These are phyloP conservation scores for Cromileptes altivelis DNA, from an alignment of 2,113 vertebrate genomes.

Conservation along the genomic window DNA sequence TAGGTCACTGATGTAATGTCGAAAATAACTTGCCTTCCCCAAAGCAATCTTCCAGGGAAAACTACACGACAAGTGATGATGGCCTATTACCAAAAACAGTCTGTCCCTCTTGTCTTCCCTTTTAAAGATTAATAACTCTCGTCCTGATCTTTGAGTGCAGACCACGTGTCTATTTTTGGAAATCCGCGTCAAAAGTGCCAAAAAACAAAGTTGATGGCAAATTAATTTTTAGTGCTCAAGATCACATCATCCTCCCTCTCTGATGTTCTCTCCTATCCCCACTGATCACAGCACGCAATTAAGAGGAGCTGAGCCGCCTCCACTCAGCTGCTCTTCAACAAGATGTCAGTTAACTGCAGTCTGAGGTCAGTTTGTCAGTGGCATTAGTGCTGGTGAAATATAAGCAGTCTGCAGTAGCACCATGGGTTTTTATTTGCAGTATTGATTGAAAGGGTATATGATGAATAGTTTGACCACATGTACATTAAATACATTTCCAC, in stretches of 20 bases:
- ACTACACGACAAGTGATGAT: conserved; percentile 58
- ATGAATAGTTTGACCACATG: not conserved
- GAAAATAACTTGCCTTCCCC: conserved; percentile 56
- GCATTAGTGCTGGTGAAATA: not conserved
- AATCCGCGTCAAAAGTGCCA: conserved; percentile 44
- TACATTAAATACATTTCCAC: not conserved
- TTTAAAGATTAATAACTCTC: conserved; percentile 62
- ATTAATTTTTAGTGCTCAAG: conserved; percentile 30
- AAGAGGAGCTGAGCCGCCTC: conserved; percentile 21
- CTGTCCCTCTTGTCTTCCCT: conserved; percentile 46
- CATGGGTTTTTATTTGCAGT: not conserved
- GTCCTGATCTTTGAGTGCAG: conserved; percentile 37
- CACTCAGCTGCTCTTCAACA: conserved; percentile 13
- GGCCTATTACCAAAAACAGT: conserved; percentile 65
- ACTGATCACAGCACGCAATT: conserved; percentile 10
- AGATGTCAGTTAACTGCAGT: conserved; percentile 9
- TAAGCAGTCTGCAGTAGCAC: not conserved
- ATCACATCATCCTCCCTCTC: not conserved
- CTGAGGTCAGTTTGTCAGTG: conserved; percentile 13
- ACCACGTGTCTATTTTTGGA: conserved; percentile 49
- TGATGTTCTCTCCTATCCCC: conserved; percentile 24
- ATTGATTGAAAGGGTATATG: not conserved
- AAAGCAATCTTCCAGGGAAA: conserved; percentile 55
- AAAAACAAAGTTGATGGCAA: conserved; percentile 31
- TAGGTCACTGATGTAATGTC: conserved; percentile 55